Base-by-base conservation (phyloP, 2,888 invertebrate genomes). In the Thymelicus lineola region DNA sequence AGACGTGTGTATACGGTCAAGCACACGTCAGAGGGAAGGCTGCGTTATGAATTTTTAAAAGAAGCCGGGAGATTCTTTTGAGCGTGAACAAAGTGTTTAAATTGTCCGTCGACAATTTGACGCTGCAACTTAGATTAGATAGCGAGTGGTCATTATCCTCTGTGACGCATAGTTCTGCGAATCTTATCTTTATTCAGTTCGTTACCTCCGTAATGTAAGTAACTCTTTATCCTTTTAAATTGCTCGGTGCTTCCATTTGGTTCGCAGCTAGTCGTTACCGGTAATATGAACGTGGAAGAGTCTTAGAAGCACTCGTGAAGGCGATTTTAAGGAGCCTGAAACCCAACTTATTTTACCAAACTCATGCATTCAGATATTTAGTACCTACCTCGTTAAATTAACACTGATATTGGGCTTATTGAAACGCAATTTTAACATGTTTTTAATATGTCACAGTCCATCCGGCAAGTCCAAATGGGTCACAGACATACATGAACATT, bases 71-170 rank as follows among this genome's bases (percentile, higher is more conserved):
- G 42, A 59, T 45, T 60, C 70, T 60, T 53, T 59, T 53, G 35
- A 42, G 42, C 74, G 76, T 76, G 79, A 79, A 46, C 77, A 76
- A 84, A 78, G 79, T 78, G 80, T 77, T 80, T 77, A 72, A 71
- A 72, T 53, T 71, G 71, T 73, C 70, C 75, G 77, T 79, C 71
- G 70, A 71, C 72, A 71, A 71, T 72, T 74, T 69, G 70, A 59
- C 63, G 53, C 60, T 72, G 72, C 71, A 71, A 59, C 45, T 59
- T 77, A 88, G 90, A 90, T 90, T 89, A 90, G 90, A 90, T 90
- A 89, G 87, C 87, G 80, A 75, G 77, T 87, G 90, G 90, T 89
- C 90, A 85, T 89, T 90, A 88, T 86, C 89, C 87, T 79, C 82
- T 74, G 80, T 79, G 80, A 70, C 64, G 80, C 81, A 79, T 73